A percentile compares a stretch with the other conserved stretches of the same genome.
These are phyloP conservation scores for Diabrotica balteata DNA, from an alignment of 2,888 invertebrate genomes.

Conservation along the genomic window DNA sequence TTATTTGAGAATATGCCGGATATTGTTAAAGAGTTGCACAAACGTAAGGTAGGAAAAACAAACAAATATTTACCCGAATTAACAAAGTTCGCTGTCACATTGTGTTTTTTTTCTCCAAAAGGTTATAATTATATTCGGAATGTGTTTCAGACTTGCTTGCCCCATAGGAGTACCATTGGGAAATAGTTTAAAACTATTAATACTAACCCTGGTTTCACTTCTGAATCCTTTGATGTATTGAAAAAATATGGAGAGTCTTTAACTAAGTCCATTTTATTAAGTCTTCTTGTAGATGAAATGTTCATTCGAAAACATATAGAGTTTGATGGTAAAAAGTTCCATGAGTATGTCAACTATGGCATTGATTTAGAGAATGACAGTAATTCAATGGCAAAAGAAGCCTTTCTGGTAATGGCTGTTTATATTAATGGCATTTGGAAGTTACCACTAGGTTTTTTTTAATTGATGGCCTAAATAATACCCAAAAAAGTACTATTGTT, in stretches of 20 bases:
- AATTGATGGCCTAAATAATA: slow-evolving; percentile 40
- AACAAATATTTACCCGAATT: slow-evolving; percentile 28
- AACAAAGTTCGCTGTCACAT: slow-evolving; percentile 32
- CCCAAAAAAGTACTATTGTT: slow-evolving; percentile 41
- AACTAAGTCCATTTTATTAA: slow-evolving; percentile 31
- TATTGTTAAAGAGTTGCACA: slow-evolving; percentile 19
- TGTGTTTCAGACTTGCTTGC: slow-evolving; percentile 47
- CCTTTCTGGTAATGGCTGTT: slow-evolving; percentile 44
- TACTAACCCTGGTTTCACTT: slow-evolving; percentile 49
- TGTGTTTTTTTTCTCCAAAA: slow-evolving; percentile 37
- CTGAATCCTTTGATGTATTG: slow-evolving; percentile 42
- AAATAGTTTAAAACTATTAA: slow-evolving; percentile 50
- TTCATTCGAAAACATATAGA: too few species aligned
- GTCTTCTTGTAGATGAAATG: slow-evolving; percentile 45
- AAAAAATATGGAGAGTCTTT: slow-evolving; percentile 36
- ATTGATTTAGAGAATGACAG: slow-evolving; percentile 39
- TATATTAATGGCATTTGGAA: slow-evolving; percentile 45
- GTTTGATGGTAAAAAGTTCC: too few species aligned
- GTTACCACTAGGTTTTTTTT: slow-evolving; percentile 48
- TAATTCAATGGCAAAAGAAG: slow-evolving; percentile 42
- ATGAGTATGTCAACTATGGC: slow-evolving; percentile 48
- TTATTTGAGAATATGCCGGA: slow-evolving; percentile 3
- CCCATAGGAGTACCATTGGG: slow-evolving; percentile 47
- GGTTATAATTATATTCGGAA: slow-evolving; percentile 51
- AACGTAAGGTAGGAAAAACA: slow-evolving; percentile 24